A percentile compares a stretch with the other conserved stretches of the same genome.
phyloP scores from a whole-genome alignment of 2,888 invertebrate species.

The Nymphalis urticae region DNA sequence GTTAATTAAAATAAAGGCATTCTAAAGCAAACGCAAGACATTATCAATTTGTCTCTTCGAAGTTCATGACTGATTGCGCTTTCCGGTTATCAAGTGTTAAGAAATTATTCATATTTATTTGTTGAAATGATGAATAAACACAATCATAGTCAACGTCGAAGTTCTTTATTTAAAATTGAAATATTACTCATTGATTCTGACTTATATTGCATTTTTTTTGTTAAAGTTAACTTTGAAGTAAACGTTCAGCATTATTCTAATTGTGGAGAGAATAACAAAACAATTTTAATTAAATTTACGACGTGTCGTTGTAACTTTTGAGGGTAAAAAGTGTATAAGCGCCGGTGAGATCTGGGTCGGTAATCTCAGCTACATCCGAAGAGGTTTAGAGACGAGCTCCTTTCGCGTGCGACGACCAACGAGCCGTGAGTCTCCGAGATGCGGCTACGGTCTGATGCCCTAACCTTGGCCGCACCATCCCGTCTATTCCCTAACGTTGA shows the following conservation, averaged over 20 bases:
- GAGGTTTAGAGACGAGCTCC: constrained; percentile 52
- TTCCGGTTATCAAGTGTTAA: too few species aligned
- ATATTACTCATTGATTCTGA: too few species aligned
- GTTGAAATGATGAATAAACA: too few species aligned
- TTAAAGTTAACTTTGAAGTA: too few species aligned
- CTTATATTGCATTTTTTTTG: background rate
- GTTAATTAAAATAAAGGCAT: background rate
- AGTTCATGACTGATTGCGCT: too few species aligned
- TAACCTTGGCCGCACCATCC: constrained; percentile 74
- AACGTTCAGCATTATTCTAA: too few species aligned
- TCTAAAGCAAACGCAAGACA: background rate
- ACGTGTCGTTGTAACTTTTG: constrained; percentile 54
- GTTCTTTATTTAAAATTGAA: too few species aligned
- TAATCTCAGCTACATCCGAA: constrained; percentile 45
- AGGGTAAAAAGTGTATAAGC: constrained; percentile 63
- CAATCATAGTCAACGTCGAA: too few species aligned
- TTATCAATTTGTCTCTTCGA: background rate
- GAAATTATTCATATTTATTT: too few species aligned
- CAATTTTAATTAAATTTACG: constrained; percentile 45
- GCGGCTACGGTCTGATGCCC: constrained; percentile 71
- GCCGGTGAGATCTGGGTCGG: constrained; percentile 65
- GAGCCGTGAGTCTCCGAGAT: constrained; percentile 67
- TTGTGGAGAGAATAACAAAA: too few species aligned
- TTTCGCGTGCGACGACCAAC: constrained; percentile 67
- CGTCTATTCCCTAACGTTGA: constrained; percentile 61